Base-by-base conservation (phyloP, 1,140 invertebrate species). In the Stenopsyche tienmushanensis region DNA sequence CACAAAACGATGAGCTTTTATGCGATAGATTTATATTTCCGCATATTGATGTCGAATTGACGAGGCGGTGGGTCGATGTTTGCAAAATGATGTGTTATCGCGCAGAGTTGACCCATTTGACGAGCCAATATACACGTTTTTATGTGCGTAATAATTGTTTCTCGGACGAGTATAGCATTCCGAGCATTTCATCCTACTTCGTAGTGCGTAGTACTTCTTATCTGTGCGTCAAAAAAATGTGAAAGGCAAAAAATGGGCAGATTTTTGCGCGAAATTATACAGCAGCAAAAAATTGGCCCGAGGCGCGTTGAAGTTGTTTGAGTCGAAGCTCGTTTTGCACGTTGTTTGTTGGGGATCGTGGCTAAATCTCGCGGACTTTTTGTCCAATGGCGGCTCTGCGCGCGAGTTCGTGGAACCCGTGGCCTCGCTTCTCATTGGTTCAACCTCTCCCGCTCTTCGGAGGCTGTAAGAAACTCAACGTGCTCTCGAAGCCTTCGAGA, bases 341-440 rank as follows among this genome's bases (percentile, higher is more conserved):
- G n/a, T n/a, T n/a, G n/a, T n/a, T n/a, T n/a, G 52, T 57, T 21
- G 44, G 20, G 15, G 44, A 42, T 17, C 67, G 62, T 52, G 64
- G 54, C 24, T 63, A 58, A 67, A 70, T 62, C 67, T 70, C 67
- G 73, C 73, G 73, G 71, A 64, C 57, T 71, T 75, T 75, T 72
- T 54, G 60, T 64, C 74, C 74, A 75, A 76, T 75, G 34, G 64
- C 60, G 34, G 41, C 23, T 26, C 59, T 44, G 64, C 25, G 66
- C 25, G 66, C 66, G 70, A 71, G 75, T 77, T 76, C 75, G 72
- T 73, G 70, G 75, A 77, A 77, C 75, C 72, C 68, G 72, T 75
- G 73, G 72, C 75, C 75, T 76, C 73, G 72, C 66, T 50, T 44
- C 39, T 69, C 66, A 73, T 75, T 76, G 73, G 73, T 45, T 49